Evolutionary conservation across 1,140 invertebrate species (phyloP).

Genomic region (Aleiodes sp.): DNA sequence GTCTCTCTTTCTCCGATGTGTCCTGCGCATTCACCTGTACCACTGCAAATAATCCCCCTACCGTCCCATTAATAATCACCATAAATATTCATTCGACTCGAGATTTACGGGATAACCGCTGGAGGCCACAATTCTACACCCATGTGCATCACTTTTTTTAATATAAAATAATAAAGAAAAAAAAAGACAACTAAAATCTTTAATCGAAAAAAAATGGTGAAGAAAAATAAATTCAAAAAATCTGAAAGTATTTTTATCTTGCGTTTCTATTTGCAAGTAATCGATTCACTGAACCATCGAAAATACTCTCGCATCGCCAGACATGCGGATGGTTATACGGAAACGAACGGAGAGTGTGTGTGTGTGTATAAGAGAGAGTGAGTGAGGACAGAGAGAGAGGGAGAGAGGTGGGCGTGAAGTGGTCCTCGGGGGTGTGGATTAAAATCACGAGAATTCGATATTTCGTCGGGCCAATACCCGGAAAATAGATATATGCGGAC

Average conservation of each 20-base stretch:
- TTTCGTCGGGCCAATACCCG: not conserved
- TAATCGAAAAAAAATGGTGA: not conserved
- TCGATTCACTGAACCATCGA: not conserved
- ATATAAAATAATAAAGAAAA: not conserved
- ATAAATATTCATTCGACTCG: slow-evolving; percentile 53
- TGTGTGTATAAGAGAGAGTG: too few relatives aligned
- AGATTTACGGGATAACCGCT: slow-evolving; percentile 47
- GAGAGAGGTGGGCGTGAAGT: not conserved
- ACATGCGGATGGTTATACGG: not conserved
- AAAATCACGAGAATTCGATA: slow-evolving; percentile 18
- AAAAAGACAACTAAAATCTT: not conserved
- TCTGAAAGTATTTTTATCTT: slow-evolving; percentile 12
- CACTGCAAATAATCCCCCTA: slow-evolving; percentile 48
- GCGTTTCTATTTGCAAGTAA: not conserved
- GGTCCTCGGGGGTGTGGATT: not conserved
- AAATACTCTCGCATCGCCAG: not conserved
- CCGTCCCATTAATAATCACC: slow-evolving; percentile 53
- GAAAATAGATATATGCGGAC: not conserved
- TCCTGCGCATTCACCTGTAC: slow-evolving; percentile 13
- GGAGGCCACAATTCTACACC: not conserved
- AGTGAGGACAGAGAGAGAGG: not conserved
- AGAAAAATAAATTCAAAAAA: too few relatives aligned
- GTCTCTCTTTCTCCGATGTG: slow-evolving; percentile 22
- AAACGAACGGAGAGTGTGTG: not conserved
- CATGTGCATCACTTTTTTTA: not conserved